Evolutionary conservation across 1,140 invertebrate genomes (phyloP).

Genomic region (Drosophila arawakana): DNA sequence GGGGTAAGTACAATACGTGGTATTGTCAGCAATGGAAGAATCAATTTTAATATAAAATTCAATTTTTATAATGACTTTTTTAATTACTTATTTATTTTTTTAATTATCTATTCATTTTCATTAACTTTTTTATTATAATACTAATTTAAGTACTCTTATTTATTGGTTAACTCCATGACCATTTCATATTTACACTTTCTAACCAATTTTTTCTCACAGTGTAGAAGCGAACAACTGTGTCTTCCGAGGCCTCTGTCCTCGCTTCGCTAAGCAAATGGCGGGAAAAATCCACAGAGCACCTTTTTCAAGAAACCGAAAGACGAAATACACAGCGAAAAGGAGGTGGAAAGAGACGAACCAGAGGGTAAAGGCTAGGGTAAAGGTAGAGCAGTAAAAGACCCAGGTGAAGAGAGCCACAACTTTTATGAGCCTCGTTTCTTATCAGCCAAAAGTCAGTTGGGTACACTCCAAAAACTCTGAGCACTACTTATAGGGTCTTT

Average conservation of each 20-base stretch:
- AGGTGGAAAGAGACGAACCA: not conserved
- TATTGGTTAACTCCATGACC: too few relatives aligned
- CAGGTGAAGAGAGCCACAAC: not conserved
- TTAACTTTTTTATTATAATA: too few relatives aligned
- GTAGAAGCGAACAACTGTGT: slow-evolving; percentile 10
- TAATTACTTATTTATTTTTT: too few relatives aligned
- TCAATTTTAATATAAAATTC: too few relatives aligned
- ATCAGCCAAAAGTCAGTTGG: slow-evolving; percentile 26
- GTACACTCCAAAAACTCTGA: slow-evolving; percentile 4
- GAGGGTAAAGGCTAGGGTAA: not conserved
- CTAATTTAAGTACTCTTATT: too few relatives aligned
- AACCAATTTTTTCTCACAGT: too few relatives aligned
- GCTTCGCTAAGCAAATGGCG: slow-evolving; percentile 77
- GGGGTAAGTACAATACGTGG: too few relatives aligned
- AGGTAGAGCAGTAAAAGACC: not conserved
- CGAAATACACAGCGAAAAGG: not conserved
- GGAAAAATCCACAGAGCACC: slow-evolving; percentile 60
- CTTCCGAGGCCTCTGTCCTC: slow-evolving; percentile 62
- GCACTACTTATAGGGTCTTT: not conserved
- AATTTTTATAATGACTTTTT: too few relatives aligned
- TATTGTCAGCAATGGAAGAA: too few relatives aligned
- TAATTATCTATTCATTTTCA: too few relatives aligned
- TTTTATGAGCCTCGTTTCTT: slow-evolving; percentile 23
- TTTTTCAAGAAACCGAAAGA: slow-evolving; percentile 8
- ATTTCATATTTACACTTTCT: too few relatives aligned